Percentiles rank a stretch among this genome's conserved stretches.
These are phyloP conservation scores for Sphaeramia orbicularis DNA, from an alignment of 2,797 vertebrate genomes.

Conservation along the genomic window DNA sequence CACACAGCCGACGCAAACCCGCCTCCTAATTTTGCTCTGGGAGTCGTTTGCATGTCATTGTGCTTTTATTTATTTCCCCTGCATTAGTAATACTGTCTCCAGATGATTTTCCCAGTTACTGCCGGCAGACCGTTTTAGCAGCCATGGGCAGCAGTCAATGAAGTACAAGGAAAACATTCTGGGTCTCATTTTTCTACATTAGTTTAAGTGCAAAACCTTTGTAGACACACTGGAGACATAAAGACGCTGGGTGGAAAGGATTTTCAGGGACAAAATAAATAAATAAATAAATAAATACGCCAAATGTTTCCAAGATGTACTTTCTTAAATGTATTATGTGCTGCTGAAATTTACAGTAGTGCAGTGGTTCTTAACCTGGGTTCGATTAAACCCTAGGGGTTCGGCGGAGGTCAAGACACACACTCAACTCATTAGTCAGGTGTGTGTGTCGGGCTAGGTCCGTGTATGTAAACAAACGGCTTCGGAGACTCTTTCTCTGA, in stretches of 20 bases:
- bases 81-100: conserved; percentile 52
- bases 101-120: conserved; percentile 58
- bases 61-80: conserved; percentile 60
- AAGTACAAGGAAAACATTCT: conserved; percentile 38
- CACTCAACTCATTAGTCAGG: no score
- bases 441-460: no score
- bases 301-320: conserved; percentile 27
- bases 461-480: no score
- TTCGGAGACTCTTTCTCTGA: no score
- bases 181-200: conserved; percentile 54
- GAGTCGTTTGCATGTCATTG: conserved; percentile 57
- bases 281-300: conserved; percentile 18
- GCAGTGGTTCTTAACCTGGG: no score
- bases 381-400: no score
- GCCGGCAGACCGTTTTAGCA: conserved; percentile 28
- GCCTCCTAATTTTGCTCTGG: conserved; percentile 40
- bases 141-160: conserved; percentile 49
- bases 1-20: conserved; percentile 2
- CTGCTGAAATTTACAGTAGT: conserved; percentile 19
- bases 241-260: conserved; percentile 22
- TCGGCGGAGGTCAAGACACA: no score
- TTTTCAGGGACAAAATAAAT: conserved; percentile 23
- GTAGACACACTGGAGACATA: conserved; percentile 26
- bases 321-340: conserved; percentile 22
- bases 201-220: conserved; percentile 45